Percentiles rank a stretch among this genome's conserved stretches.
These are phyloP conservation scores for Aurelia coerulea DNA, from an alignment of 30 jellyfish, hydroid and myxozoan genomes.

Conservation along the genomic window DNA sequence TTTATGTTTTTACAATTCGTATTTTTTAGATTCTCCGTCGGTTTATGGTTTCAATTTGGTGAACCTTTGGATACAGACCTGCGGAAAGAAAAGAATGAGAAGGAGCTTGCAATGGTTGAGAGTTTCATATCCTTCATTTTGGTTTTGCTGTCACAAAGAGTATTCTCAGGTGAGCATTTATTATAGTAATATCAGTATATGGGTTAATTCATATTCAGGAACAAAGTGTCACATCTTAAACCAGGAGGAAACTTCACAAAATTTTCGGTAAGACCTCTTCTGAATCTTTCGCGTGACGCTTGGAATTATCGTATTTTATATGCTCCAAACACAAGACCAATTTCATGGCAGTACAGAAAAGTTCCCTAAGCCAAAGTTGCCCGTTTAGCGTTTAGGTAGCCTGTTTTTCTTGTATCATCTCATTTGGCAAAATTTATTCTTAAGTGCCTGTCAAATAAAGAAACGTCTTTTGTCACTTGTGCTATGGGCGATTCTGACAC, in stretches of 20 bases:
- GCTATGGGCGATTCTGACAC: too few species aligned
- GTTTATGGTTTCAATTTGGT: constrained; percentile 76
- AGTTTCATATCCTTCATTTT: constrained; percentile 62
- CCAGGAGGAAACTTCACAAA: too few species aligned
- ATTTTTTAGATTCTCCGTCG: constrained; percentile 58
- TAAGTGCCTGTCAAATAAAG: too few species aligned
- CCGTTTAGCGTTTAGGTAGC: too few species aligned
- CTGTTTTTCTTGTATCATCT: too few species aligned
- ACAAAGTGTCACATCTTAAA: too few species aligned
- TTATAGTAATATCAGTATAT: background rate
- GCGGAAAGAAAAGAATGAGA: constrained; percentile 22
- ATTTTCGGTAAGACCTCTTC: background rate
- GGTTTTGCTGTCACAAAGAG: constrained; percentile 69
- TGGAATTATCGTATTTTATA: background rate
- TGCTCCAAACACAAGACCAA: too few species aligned
- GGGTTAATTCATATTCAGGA: too few species aligned
- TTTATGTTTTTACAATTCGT: background rate
- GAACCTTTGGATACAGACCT: constrained; percentile 27
- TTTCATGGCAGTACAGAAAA: too few species aligned
- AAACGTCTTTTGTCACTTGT: too few species aligned
- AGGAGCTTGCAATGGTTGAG: constrained; percentile 64
- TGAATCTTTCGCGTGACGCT: background rate
- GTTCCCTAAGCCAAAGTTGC: too few species aligned
- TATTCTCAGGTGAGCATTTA: constrained; percentile 55
- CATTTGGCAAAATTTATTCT: too few species aligned